Evolutionary conservation across 1,140 invertebrate genomes (phyloP), one percentile per base, ranked within the genome.

Genomic region (Lerema accius): DNA sequence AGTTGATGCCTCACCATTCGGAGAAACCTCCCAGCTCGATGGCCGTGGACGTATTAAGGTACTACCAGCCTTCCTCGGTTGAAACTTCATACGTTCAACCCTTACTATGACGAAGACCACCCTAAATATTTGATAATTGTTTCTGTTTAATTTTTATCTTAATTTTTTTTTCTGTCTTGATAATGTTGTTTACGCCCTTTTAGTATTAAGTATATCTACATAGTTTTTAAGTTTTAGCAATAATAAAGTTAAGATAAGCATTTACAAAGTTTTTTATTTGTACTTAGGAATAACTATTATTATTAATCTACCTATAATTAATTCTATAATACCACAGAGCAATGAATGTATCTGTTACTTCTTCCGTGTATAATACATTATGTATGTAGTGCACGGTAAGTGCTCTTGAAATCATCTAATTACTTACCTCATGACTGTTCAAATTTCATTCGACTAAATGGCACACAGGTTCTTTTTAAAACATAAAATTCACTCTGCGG

Each of bases 21-120:
- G 83, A 19, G 82, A 82, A 15, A 67, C 48, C 7, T 75, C 78
- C 0, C 71, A 82, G 15, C 64, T 88, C 3, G 72, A 72, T 2
- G 87, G 84, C 4, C 81, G 76, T 35, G 78, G 84, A n/a, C 80
- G 87, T 7, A 90, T 90, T 32, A 76, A 68, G 37, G 87, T 90
- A 2, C 67, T 90, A 4, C 87, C 87, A 3, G 85, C 82, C 7
- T 90, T 76, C 64, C 79, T 90, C 14, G 87, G 87, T 55, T 90
- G 51, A 79, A 63, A n/a, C n/a, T n/a, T n/a, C n/a, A n/a, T 23
- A 3, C 16, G 13, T 15, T 32, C 45, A 14, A 46, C 3, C n/a
- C 10, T 15, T 16, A 14, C 10, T 35, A n/a, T 43, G n/a, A 35
- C 9, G 26, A 56, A 60, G 15, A 35, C 23, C 23, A 39, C 46